phyloP scores from a whole-genome alignment of 1,140 invertebrate genomes.

The Trichoplusia ni region DNA sequence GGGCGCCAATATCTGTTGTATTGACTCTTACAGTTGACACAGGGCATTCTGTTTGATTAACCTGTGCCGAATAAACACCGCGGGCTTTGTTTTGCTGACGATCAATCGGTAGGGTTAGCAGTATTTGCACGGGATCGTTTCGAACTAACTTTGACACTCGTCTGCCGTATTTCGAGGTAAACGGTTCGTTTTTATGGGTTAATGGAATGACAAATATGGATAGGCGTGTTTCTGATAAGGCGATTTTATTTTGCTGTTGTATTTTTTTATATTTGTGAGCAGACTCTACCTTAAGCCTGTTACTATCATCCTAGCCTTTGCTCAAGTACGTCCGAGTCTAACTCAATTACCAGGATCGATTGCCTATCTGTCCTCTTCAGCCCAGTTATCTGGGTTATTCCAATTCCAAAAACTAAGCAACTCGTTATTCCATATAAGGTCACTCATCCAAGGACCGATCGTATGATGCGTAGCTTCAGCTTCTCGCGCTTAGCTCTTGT shows the following conservation, averaged over 20 bases:
- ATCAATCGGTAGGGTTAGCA: conserved; percentile 64
- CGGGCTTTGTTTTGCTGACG: conserved; percentile 53
- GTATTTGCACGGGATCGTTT: conserved; percentile 54
- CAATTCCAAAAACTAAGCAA: too few relatives aligned
- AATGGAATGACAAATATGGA: conserved; percentile 59
- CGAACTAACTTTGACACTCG: conserved; percentile 54
- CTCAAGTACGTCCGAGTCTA: too few relatives aligned
- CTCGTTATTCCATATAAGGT: too few relatives aligned
- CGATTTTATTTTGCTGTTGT: not conserved
- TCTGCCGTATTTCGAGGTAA: conserved; percentile 62
- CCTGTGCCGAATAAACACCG: conserved; percentile 2
- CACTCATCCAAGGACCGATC: too few relatives aligned
- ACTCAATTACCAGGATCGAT: too few relatives aligned
- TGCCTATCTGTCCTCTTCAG: too few relatives aligned
- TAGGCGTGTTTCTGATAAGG: not conserved
- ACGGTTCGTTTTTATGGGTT: conserved; percentile 58
- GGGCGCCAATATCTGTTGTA: conserved; percentile 12
- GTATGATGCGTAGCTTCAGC: too few relatives aligned
- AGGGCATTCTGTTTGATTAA: conserved; percentile 46
- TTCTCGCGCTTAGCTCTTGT: too few relatives aligned
- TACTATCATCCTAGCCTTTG: too few relatives aligned
- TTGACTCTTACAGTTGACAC: conserved; percentile 36
- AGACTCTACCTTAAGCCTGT: too few relatives aligned
- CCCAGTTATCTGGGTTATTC: too few relatives aligned
- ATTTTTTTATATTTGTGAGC: not conserved